These are phyloP conservation scores for Scaptomyza caliginosa DNA, from an alignment of 2,888 invertebrate genomes.

Conservation along the genomic window DNA sequence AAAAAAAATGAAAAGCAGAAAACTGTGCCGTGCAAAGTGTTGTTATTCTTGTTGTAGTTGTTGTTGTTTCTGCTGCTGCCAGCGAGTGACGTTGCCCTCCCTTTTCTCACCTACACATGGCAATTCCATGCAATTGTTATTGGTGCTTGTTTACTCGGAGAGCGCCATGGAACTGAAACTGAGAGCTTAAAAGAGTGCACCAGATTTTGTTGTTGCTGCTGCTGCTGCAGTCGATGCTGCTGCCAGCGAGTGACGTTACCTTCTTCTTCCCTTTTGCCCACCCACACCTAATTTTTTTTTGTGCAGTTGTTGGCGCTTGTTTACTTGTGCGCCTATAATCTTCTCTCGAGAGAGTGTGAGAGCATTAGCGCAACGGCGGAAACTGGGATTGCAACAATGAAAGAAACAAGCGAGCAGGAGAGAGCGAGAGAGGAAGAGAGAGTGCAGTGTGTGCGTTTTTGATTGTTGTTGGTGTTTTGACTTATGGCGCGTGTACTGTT, in stretches of 20 bases:
- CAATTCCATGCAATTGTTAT: conserved; percentile 56
- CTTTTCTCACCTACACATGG: conserved; percentile 33
- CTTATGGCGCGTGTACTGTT: conserved; percentile 47
- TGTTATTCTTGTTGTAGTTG: conserved; percentile 47
- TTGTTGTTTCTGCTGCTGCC: conserved; percentile 28
- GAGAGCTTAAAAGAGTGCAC: conserved; percentile 30
- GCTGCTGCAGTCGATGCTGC: conserved; percentile 16
- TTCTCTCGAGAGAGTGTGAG: conserved; percentile 1
- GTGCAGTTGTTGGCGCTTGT: conserved; percentile 42
- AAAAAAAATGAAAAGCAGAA: no score
- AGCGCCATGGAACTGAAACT: conserved; percentile 12
- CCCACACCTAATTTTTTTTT: conserved; percentile 22
- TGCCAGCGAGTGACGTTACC: conserved; percentile 26
- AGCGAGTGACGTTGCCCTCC: conserved; percentile 58
- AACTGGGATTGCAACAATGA: conserved; percentile 9
- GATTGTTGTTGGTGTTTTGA: conserved; percentile 22
- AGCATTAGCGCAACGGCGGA: conserved; percentile 13
- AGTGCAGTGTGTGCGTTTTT: conserved; percentile 30
- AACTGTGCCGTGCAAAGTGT: conserved; percentile 57
- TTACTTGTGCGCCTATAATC: conserved; percentile 15
- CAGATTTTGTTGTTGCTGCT: conserved; percentile 22
- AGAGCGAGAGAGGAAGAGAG: conserved; percentile 6
- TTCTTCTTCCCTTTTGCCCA: conserved; percentile 23
- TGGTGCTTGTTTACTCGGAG: conserved; percentile 69
- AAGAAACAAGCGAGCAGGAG: no score